These are phyloP conservation scores for Chloropsis hardwickii DNA, from an alignment of 2,113 vertebrate species.

Conservation along the genomic window DNA sequence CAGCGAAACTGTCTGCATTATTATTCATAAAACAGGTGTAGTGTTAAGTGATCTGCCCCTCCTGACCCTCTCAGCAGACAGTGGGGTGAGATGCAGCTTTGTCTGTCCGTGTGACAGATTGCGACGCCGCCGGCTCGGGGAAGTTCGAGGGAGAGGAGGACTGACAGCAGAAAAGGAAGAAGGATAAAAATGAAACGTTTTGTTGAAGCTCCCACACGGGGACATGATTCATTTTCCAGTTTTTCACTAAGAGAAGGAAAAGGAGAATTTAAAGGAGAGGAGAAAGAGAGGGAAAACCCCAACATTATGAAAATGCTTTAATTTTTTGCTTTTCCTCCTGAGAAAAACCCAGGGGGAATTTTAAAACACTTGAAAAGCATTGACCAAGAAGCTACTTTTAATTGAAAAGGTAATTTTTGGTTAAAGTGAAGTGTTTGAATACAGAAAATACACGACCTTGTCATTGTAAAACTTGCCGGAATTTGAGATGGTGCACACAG, in stretches of 20 bases:
- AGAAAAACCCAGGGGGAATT: background rate
- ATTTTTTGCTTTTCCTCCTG: background rate
- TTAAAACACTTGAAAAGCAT: background rate
- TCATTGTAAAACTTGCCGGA: background rate
- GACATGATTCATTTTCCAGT: background rate
- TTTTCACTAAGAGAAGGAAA: background rate
- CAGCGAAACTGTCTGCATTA: background rate
- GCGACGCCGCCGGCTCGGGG: background rate
- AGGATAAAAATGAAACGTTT: slow-evolving; percentile 34
- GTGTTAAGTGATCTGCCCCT: slow-evolving; percentile 65
- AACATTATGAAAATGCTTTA: background rate
- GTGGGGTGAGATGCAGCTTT: slow-evolving; percentile 36
- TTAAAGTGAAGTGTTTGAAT: background rate
- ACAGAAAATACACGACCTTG: background rate
- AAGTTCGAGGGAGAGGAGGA: background rate
- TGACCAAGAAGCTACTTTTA: background rate
- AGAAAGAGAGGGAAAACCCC: background rate
- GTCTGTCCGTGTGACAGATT: slow-evolving; percentile 41
- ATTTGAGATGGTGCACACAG: background rate
- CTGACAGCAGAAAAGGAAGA: slow-evolving; percentile 24
- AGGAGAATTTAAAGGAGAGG: background rate
- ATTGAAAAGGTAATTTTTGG: background rate
- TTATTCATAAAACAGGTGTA: slow-evolving; percentile 67
- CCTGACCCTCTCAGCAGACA: slow-evolving; percentile 50
- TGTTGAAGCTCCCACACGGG: background rate